Base-by-base conservation (phyloP, 2,888 invertebrate species). In the Thecocarcelia acutangulata region DNA sequence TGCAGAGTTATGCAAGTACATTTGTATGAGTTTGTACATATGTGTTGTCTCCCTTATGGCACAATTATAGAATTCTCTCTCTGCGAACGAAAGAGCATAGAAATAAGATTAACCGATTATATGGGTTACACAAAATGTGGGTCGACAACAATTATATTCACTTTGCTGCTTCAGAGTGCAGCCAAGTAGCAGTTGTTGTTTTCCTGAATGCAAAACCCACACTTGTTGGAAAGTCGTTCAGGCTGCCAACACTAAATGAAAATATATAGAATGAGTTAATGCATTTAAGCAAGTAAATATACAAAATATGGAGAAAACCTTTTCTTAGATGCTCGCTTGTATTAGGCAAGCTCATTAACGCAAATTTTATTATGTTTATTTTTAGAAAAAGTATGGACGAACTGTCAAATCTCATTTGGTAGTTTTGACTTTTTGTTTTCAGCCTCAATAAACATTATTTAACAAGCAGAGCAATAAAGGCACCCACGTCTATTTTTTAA, bases 51-150 rank as follows among this genome's bases (percentile, higher is more conserved):
- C 40, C 17, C 3, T 37, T n/a, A 19, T 28, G 50, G 42, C 50
- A 24, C 46, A 48, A 24, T 46, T 44, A 46, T 44, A 63, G 40
- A 74, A 33, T 11, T 52, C 40, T 69, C 52, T 12, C 44, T 48
- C 40, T 33, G 8, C 1, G 9, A 5, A 33, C 3, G 12, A 63
- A 33, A 15, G 46, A 52, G 24, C 59, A 70, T 54, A 48, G 69
- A 69, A 59, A 70, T 69, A 46, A 82, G 81, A 77, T 82, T 82
- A 82, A 82, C 81, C 81, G 81, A 82, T 82, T 82, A 82, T 78
- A 52, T 69, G 77, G 63, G 77, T 82, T 77, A 69, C 28, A 80
- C 73, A 69, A 59, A 69, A 82, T 74, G 77, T 82, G 74, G 81
- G 81, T 82, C 81, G 77, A 58, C 81, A 77, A 70, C 77, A 77